Percentiles rank a stretch among this genome's conserved stretches.
Evolutionary conservation across 1,140 invertebrate genomes (phyloP).

Genomic region (Pachyrhynchus sulphureomaculatus): DNA sequence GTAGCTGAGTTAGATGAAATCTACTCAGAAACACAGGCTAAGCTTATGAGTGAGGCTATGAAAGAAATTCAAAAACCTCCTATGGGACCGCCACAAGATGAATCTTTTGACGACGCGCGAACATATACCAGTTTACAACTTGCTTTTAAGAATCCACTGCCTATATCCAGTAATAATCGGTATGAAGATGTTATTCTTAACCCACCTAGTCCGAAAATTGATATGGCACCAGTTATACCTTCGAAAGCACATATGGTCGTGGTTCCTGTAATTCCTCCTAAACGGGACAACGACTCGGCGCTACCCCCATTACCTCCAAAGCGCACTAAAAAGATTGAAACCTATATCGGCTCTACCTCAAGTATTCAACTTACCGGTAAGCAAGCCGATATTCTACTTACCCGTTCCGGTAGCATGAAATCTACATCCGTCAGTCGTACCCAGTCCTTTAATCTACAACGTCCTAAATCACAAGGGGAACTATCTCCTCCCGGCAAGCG

Average conservation of each 20-base stretch:
- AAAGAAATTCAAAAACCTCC: slow-evolving; percentile 28
- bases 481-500: slow-evolving; percentile 51
- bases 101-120: slow-evolving; percentile 68
- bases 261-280: slow-evolving; percentile 36
- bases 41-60: slow-evolving; percentile 27
- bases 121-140: slow-evolving; percentile 81
- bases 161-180: slow-evolving; percentile 49
- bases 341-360: slow-evolving; percentile 33
- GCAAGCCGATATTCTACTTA: slow-evolving; percentile 25
- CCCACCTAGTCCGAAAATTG: slow-evolving; percentile 17
- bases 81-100: slow-evolving; percentile 58
- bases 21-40: slow-evolving; percentile 60
- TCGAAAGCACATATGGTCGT: slow-evolving; percentile 23
- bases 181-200: slow-evolving; percentile 20
- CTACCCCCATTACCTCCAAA: slow-evolving; percentile 78
- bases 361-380: slow-evolving; percentile 32
- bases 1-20: slow-evolving; percentile 76
- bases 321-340: slow-evolving; percentile 65
- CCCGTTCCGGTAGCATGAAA: slow-evolving; percentile 27
- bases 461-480: slow-evolving; percentile 52
- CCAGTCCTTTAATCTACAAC: slow-evolving; percentile 40
- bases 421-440: slow-evolving; percentile 30
- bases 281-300: slow-evolving; percentile 60
- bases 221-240: slow-evolving; percentile 1
- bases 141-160: slow-evolving; percentile 81